phyloP scores from a whole-genome alignment of 1,140 invertebrate genomes.

The Drosophila chauvacae region DNA sequence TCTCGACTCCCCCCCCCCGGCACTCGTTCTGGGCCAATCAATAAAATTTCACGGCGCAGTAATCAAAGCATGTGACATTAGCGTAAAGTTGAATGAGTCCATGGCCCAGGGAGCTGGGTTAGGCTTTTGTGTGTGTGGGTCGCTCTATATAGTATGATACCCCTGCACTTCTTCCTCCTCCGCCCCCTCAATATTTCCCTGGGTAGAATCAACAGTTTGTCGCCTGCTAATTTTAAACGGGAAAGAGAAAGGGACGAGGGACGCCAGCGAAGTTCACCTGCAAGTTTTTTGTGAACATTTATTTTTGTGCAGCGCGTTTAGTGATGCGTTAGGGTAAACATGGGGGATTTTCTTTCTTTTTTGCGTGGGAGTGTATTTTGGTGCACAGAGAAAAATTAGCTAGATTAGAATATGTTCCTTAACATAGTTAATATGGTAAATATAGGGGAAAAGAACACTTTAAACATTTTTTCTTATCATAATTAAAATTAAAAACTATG shows the following conservation, averaged over 20 bases:
- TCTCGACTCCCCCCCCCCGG: conserved; percentile 33
- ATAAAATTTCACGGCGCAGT: conserved; percentile 84
- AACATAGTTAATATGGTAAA: too few species aligned
- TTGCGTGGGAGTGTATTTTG: conserved; percentile 9
- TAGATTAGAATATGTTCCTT: too few species aligned
- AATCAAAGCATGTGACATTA: conserved; percentile 84
- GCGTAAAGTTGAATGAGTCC: conserved; percentile 83
- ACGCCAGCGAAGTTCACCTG: conserved; percentile 60
- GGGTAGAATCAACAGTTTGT: conserved; percentile 77
- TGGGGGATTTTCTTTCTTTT: neutral
- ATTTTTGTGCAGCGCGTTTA: conserved; percentile 71
- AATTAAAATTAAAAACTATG: neutral
- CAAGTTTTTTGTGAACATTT: conserved; percentile 62
- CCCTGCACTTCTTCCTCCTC: neutral
- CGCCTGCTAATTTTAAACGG: conserved; percentile 74
- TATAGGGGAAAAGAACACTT: too few species aligned
- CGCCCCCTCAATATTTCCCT: conserved; percentile 5
- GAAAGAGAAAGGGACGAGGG: neutral
- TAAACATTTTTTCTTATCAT: neutral
- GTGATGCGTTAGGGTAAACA: conserved; percentile 72
- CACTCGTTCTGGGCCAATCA: conserved; percentile 70
- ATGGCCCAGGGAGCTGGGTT: conserved; percentile 40
- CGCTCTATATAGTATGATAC: conserved; percentile 54
- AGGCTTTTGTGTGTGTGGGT: conserved; percentile 58
- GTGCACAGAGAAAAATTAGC: neutral